These are phyloP conservation scores for Chelmon rostratus DNA, from an alignment of 2,797 vertebrate species.

Conservation along the genomic window DNA sequence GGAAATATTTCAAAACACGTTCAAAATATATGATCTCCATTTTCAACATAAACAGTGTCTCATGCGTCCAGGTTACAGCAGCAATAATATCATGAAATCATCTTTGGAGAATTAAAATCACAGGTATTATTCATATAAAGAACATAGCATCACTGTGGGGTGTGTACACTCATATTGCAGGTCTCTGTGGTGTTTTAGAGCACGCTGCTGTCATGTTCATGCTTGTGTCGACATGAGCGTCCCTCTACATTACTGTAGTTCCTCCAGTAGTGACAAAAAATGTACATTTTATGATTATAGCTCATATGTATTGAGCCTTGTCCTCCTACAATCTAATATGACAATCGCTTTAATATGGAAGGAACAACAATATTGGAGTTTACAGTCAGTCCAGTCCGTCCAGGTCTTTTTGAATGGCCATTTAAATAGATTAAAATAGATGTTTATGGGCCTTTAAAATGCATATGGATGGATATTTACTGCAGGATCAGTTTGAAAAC, in stretches of 20 bases:
- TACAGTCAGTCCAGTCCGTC: neutral
- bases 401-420: neutral
- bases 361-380: neutral
- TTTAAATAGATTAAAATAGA: neutral
- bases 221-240: neutral
- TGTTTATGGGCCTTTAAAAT: neutral
- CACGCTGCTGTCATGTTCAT: neutral
- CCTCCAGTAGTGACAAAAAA: neutral
- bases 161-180: neutral
- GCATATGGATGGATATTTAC: too few species aligned
- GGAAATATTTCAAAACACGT: neutral
- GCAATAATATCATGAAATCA: neutral
- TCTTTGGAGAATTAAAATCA: neutral
- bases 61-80: neutral
- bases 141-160: neutral
- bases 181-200: slow-evolving; percentile 5
- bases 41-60: neutral
- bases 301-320: neutral
- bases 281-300: neutral
- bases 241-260: neutral
- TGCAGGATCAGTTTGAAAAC: neutral
- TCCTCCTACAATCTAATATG: neutral
- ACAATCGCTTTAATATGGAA: slow-evolving; percentile 48
- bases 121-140: neutral
- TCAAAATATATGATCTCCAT: neutral